Conservation (phyloP, 2,888 invertebrate species). For the Drosophila longiperda region DNA sequence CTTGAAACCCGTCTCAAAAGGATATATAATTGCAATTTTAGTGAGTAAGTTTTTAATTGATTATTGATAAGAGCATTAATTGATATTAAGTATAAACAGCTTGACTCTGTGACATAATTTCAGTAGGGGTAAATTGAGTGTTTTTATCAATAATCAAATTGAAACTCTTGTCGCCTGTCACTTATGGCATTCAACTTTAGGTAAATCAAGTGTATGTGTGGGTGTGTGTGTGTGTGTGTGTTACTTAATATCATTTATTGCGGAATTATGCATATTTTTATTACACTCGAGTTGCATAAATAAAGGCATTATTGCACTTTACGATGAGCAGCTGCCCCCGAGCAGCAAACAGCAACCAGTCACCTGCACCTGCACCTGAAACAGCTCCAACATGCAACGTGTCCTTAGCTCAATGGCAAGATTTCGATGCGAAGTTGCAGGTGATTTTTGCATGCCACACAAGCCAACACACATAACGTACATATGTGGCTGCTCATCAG, state of each 20-base stretch:
- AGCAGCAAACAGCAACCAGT: constrained; percentile 25
- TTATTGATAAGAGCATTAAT: neutral
- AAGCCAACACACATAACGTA: constrained; percentile 26
- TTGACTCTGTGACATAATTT: neutral
- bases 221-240: constrained; percentile 44
- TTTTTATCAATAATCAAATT: constrained; percentile 32
- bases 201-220: constrained; percentile 36
- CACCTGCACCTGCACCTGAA: neutral
- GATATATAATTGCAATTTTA: neutral
- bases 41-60: neutral
- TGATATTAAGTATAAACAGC: constrained; percentile 7
- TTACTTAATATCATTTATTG: constrained; percentile 80
- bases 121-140: neutral
- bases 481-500: constrained; percentile 60
- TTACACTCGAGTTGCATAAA: constrained; percentile 79
- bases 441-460: constrained; percentile 64
- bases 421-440: constrained; percentile 62
- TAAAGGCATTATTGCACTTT: constrained; percentile 80
- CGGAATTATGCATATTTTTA: constrained; percentile 79
- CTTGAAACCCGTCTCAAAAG: neutral
- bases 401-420: constrained; percentile 32
- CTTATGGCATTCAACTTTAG: constrained; percentile 38
- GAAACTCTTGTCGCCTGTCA: constrained; percentile 66
- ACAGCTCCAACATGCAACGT: constrained; percentile 2
- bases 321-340: constrained; percentile 75